phyloP scores from a whole-genome alignment of 1,140 invertebrate species.

The Tetragonula clypearis region DNA sequence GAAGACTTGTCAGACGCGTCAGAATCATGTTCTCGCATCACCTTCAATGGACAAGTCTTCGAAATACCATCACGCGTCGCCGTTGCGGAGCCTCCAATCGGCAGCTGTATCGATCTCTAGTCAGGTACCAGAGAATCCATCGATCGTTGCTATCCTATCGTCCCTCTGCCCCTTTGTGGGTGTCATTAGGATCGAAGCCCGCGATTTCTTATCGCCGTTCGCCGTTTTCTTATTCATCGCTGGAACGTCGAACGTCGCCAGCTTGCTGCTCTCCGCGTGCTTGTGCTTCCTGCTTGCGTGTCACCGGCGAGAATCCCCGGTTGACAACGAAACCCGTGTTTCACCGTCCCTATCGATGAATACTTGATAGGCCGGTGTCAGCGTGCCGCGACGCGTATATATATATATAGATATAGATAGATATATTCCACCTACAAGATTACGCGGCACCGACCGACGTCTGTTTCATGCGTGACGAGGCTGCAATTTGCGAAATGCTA shows the following conservation, averaged over 20 bases:
- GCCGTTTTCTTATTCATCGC: constrained; percentile 9
- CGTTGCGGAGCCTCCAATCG: background rate
- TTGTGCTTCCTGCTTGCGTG: constrained; percentile 55
- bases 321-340: constrained; percentile 59
- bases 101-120: background rate
- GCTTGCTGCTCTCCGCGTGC: no score
- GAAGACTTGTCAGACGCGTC: no score
- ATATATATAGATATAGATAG: no score
- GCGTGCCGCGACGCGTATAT: constrained; percentile 30
- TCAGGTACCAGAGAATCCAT: constrained; percentile 8
- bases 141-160: background rate
- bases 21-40: no score
- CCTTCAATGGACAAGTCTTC: background rate
- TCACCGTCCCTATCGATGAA: constrained; percentile 52
- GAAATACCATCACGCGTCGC: background rate
- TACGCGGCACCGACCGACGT: constrained; percentile 58
- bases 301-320: constrained; percentile 49
- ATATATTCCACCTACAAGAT: constrained; percentile 65
- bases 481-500: constrained; percentile 65
- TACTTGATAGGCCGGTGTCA: constrained; percentile 63
- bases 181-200: background rate
- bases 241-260: background rate
- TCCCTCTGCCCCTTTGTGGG: no score
- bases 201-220: constrained; percentile 13
- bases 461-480: constrained; percentile 64